These are phyloP conservation scores for Climacteris rufus DNA, from an alignment of 2,113 vertebrate genomes.

Conservation along the genomic window DNA sequence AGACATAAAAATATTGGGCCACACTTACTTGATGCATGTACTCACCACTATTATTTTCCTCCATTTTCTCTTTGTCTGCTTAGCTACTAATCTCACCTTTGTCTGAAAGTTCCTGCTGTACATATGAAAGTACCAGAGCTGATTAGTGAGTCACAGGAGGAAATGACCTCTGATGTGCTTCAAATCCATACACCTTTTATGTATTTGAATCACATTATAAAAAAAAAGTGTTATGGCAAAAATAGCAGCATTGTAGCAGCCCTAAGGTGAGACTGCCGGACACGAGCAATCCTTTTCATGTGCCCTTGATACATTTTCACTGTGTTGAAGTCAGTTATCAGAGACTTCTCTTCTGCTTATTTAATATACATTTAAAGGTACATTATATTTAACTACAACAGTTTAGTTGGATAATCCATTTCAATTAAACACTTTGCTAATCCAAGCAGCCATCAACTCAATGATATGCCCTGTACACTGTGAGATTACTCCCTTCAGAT, in stretches of 20 bases:
- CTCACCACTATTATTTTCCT: constrained; percentile 56
- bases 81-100: constrained; percentile 52
- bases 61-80: constrained; percentile 50
- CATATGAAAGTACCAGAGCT: constrained; percentile 50
- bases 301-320: neutral
- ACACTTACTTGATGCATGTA: constrained; percentile 18
- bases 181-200: constrained; percentile 67
- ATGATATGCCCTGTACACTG: neutral
- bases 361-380: neutral
- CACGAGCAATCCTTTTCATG: neutral
- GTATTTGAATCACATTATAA: constrained; percentile 28
- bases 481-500: neutral
- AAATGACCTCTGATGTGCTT: constrained; percentile 65
- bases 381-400: neutral
- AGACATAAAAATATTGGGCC: constrained; percentile 55
- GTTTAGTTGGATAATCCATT: neutral
- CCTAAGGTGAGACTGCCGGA: neutral
- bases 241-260: constrained; percentile 31
- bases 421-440: neutral
- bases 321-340: neutral
- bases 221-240: neutral
- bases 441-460: neutral
- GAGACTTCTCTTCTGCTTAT: neutral
- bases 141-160: constrained; percentile 65
- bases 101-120: constrained; percentile 40